Percentiles rank a stretch among this genome's conserved stretches.
Evolutionary conservation across 2,888 invertebrate genomes (phyloP).

Genomic region (Pilophorus perplexus): DNA sequence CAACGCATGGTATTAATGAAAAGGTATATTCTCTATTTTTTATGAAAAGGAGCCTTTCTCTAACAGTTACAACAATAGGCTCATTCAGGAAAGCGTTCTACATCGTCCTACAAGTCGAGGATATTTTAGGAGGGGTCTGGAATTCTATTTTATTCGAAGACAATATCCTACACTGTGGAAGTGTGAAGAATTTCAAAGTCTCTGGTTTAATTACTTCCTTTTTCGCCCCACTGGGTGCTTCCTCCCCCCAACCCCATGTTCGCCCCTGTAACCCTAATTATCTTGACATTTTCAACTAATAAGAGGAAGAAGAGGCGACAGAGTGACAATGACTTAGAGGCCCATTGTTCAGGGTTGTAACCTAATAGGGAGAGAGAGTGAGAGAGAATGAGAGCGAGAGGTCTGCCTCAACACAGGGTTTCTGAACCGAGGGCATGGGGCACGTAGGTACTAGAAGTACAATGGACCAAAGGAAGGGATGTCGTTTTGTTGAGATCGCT

Average conservation of each 20-base stretch:
- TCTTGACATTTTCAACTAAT: slow-evolving; percentile 32
- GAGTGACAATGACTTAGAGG: slow-evolving; percentile 25
- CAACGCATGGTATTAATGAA: too few relatives aligned
- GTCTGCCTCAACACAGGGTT: slow-evolving; percentile 4
- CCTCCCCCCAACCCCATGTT: too few relatives aligned
- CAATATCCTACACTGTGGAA: too few relatives aligned
- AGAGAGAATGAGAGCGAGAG: too few relatives aligned
- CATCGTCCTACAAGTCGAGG: too few relatives aligned
- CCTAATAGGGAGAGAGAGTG: slow-evolving; percentile 12
- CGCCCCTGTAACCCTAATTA: slow-evolving; percentile 13
- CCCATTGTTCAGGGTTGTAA: slow-evolving; percentile 14
- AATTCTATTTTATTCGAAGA: too few relatives aligned
- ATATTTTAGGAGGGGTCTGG: too few relatives aligned
- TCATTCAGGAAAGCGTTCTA: too few relatives aligned
- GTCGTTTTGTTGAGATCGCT: slow-evolving; percentile 10
- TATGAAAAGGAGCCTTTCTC: too few relatives aligned
- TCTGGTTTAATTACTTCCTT: slow-evolving; percentile 2
- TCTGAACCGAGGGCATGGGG: neutral
- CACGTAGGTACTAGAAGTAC: slow-evolving; percentile 4
- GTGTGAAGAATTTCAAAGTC: slow-evolving; percentile 4
- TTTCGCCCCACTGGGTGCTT: neutral
- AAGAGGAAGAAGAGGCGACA: slow-evolving; percentile 6
- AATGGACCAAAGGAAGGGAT: neutral
- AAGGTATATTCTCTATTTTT: too few relatives aligned
- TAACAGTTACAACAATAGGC: too few relatives aligned